Evolutionary conservation across 1,140 invertebrate species (phyloP), one percentile per base, ranked within the genome.

Genomic region (Lanistes nyassanus): DNA sequence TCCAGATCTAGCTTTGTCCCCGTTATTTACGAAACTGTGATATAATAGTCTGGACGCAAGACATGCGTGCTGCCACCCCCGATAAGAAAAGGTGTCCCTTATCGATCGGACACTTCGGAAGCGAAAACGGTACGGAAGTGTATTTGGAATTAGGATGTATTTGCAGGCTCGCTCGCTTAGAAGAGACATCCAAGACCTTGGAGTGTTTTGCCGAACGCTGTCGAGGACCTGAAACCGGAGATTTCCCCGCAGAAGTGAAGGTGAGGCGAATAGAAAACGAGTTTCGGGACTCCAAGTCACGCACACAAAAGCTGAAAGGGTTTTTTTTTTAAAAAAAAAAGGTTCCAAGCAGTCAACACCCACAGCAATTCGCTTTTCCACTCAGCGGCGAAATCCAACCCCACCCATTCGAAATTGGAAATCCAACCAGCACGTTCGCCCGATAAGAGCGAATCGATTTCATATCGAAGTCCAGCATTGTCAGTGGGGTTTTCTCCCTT

Each of bases 131-230:
- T 36, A 39, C 29, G 36, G 36, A 42, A 67, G 65, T 67, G 65
- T 67, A 42, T 67, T 67, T 67, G n/a, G 65, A 67, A 67, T 67
- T 42, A 67, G 65, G 65, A 31, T 67, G 65, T 67, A 67, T 67
- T 67, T 23, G 34, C n/a, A 36, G 34, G 36, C 65, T 23, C 7
- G 65, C 21, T 67, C 65, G 36, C n/a, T 37, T 39, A 37, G n/a
- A 37, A 60, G 23, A 42, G 37, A 67, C 37, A 39, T 29, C 29
- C 36, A 42, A 31, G 37, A 67, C 65, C 65, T 39, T 2, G 42
- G 42, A 37, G 19, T 6, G 39, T 67, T 67, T 42, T 9, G 9
- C 65, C n/a, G 13, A 39, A 26, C 34, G 65, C 42, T 67, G 39
- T 23, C 65, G 37, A 42, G 65, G n/a, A 21, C 23, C 42, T 19